Evolutionary conservation across 2,113 vertebrate species (phyloP), one percentile per base, ranked within the genome.

Genomic region (Cnemophilus loriae): DNA sequence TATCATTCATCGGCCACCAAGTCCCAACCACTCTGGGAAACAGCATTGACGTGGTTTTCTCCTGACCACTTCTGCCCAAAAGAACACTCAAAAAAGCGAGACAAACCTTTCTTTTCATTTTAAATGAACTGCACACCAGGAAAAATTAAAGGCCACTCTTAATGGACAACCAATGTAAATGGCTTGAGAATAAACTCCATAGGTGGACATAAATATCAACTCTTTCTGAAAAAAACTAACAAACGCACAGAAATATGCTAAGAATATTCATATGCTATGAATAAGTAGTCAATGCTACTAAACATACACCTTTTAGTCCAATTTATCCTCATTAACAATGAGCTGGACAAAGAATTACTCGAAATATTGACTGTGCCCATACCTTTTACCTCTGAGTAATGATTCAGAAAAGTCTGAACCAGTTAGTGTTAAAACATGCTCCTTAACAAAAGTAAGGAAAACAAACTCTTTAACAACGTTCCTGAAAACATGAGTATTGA

Each of bases 1-100:
- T 2, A 42, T 32, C 26, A 6, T 37, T 65, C 65, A 50, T 13
- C 68, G 64, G 63, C 26, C 55, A 82, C 61, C 3, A 5, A 28
- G 39, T 6, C 65, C 50, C 57, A 68, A 5, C 17, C 65, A 44
- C 27, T 18, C 10, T 44, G 57, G 44, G 37, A 53, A 79, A 61
- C 26, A 52, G 64, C 0, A 1, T 0, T 28, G 21, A 64, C 1
- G 5, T 4, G 24, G 35, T 56, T 89, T 95, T 55, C 56, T 77
- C 59, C 55, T n/a, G 27, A 57, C 2, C 6, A 33, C 37, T 93
- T 71, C 47, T 84, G 39, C 47, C 53, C 39, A 75, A 28, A 81
- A 77, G 33, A 80, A 32, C 87, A 67, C 28, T 44, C 6, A 2
- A 22, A 91, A n/a, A 88, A 92, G 42, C 30, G 55, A 84, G 26